These are phyloP conservation scores for Panulirus ornatus DNA, from an alignment of 1,140 invertebrate species.

Conservation along the genomic window DNA sequence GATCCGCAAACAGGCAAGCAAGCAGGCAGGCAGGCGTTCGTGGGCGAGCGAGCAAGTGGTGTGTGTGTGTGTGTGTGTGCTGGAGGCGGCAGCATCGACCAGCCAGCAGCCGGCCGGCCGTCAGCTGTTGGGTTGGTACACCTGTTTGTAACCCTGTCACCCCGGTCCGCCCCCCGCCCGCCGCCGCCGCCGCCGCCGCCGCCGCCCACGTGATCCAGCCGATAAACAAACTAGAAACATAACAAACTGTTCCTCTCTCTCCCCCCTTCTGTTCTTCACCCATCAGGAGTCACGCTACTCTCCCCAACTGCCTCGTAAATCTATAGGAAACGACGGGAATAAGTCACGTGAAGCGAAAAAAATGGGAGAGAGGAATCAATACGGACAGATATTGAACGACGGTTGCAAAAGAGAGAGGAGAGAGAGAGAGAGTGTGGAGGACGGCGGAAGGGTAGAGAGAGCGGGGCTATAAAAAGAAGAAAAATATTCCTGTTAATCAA, in stretches of 20 bases:
- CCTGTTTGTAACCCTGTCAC: background rate
- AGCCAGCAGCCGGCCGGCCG: background rate
- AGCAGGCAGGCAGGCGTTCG: background rate
- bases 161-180: too few species aligned
- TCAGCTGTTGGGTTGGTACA: conserved; percentile 1
- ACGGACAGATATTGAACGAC: background rate
- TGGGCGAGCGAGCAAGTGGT: background rate
- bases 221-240: background rate
- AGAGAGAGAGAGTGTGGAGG: too few species aligned
- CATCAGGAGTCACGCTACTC: background rate
- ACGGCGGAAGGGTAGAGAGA: background rate
- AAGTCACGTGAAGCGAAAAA: background rate
- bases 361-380: conserved; percentile 2
- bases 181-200: background rate
- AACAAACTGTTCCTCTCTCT: too few species aligned
- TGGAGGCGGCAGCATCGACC: conserved; percentile 19
- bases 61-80: too few species aligned
- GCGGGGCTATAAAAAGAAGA: background rate
- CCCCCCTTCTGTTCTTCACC: background rate
- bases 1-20: background rate
- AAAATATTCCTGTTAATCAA: background rate
- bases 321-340: background rate
- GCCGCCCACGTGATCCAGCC: background rate
- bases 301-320: background rate
- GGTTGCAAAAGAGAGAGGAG: background rate